A percentile compares a stretch with the other conserved stretches of the same genome.
Evolutionary conservation across 2,888 invertebrate genomes (phyloP).

Genomic region (Dryococelus australis): DNA sequence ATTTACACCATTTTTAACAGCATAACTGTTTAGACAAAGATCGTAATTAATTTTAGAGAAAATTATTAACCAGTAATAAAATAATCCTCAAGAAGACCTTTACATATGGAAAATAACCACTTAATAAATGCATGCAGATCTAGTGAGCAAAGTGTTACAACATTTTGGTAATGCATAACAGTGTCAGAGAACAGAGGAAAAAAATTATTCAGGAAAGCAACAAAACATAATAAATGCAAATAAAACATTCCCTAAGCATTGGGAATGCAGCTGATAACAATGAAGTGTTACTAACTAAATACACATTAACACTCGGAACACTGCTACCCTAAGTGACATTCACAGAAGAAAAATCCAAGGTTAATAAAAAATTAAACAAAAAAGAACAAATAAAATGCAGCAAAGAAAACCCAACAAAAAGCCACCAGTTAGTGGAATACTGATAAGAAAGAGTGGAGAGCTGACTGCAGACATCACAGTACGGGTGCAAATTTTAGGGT

Average conservation of each 20-base stretch:
- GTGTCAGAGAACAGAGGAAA: neutral
- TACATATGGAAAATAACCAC: neutral
- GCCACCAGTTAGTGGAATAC: slow-evolving; percentile 8
- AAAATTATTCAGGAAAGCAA: neutral
- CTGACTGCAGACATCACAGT: neutral
- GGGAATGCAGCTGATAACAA: neutral
- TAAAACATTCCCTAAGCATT: neutral
- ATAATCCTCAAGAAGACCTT: neutral
- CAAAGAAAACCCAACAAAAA: slow-evolving; percentile 4
- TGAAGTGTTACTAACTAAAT: neutral
- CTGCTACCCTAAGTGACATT: neutral
- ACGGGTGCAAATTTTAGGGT: neutral
- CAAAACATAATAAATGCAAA: neutral
- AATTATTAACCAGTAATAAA: neutral
- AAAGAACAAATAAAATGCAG: neutral
- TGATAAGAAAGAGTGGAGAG: neutral
- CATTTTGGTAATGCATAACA: neutral
- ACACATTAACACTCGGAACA: neutral
- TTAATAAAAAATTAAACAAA: neutral
- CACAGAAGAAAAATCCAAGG: neutral
- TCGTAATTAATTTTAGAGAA: no score
- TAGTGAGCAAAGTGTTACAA: neutral
- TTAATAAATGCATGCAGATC: neutral
- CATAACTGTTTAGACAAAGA: no score
- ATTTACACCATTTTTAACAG: neutral